These are phyloP conservation scores for Mus caroli DNA, from an alignment of 2,797 vertebrate genomes.

Conservation along the genomic window DNA sequence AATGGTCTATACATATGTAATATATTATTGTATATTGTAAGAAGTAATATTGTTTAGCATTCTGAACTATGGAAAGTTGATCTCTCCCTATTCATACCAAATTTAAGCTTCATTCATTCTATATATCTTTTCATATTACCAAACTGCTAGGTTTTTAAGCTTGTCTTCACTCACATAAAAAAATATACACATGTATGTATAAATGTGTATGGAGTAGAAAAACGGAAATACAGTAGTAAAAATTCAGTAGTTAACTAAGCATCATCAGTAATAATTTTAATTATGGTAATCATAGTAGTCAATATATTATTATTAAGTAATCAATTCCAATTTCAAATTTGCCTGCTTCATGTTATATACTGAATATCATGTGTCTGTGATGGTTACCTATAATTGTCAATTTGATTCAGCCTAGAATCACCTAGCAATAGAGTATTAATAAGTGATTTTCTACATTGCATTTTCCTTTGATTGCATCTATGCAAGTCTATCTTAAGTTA, in stretches of 20 bases:
- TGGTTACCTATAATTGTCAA: not conserved
- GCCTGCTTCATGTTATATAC: not conserved
- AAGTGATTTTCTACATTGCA: not conserved
- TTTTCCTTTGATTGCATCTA: not conserved
- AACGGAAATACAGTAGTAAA: not conserved
- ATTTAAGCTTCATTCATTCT: not conserved
- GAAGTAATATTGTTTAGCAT: not conserved
- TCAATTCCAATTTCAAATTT: not conserved
- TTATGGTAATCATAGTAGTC: not conserved
- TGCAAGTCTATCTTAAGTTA: not conserved
- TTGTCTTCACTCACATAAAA: not conserved
- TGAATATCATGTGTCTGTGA: too few relatives aligned
- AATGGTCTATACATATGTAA: not conserved
- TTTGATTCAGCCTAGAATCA: not conserved
- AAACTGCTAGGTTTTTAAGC: not conserved
- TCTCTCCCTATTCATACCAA: not conserved
- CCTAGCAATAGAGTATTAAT: not conserved
- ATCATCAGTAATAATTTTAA: constrained; percentile 3
- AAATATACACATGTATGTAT: not conserved
- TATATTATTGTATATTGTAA: not conserved
- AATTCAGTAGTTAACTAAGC: not conserved
- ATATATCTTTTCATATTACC: not conserved
- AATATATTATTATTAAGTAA: not conserved
- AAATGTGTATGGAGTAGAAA: not conserved
- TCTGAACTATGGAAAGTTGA: not conserved